Evolutionary conservation across 2,113 vertebrate species (phyloP).

Genomic region (Odocoileus hemionus): DNA sequence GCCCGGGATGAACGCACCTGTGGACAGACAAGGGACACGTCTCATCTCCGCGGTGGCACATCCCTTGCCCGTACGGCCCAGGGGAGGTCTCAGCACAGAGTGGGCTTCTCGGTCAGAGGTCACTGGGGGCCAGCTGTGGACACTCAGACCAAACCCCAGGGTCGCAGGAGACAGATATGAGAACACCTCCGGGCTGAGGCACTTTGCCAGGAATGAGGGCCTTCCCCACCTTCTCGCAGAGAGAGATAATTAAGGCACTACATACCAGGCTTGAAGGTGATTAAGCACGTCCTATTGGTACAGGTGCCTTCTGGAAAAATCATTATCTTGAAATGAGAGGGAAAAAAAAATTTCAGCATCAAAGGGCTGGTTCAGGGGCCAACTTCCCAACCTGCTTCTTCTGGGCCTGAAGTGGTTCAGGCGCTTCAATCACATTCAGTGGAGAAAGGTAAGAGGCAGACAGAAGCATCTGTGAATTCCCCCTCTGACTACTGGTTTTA

Average conservation of each 20-base stretch:
- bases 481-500: neutral
- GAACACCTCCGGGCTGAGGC: accelerated
- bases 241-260: slow-evolving; percentile 22
- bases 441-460: accelerated
- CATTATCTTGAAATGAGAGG: slow-evolving; percentile 89
- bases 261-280: slow-evolving; percentile 98
- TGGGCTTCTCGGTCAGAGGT: neutral
- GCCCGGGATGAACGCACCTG: slow-evolving; percentile 96
- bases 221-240: neutral
- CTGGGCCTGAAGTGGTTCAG: accelerated
- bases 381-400: accelerated
- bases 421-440: accelerated
- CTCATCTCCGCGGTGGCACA: accelerated
- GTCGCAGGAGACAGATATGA: accelerated
- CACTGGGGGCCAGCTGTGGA: accelerated
- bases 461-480: accelerated
- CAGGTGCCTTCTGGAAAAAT: slow-evolving; percentile 99
- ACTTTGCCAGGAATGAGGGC: neutral
- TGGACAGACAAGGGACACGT: neutral
- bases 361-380: neutral
- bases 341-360: slow-evolving; percentile 49
- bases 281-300: slow-evolving; percentile 97
- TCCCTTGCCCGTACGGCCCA: accelerated
- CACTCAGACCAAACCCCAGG: neutral
- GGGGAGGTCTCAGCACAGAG: accelerated